These are phyloP conservation scores for Medauroidea extradentata DNA, from an alignment of 1,140 invertebrate genomes.

Conservation along the genomic window DNA sequence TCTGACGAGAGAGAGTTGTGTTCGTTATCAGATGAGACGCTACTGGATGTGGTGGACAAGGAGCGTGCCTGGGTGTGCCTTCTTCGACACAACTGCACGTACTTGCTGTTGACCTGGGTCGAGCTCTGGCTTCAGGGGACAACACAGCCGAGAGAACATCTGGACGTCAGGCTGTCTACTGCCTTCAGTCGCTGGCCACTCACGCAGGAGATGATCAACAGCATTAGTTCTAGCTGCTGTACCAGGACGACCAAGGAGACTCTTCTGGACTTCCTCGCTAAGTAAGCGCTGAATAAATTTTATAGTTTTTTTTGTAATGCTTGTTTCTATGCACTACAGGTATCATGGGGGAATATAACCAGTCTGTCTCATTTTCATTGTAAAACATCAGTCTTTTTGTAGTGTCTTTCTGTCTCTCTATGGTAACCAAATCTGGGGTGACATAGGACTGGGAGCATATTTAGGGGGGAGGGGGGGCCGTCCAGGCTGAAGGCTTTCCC, in stretches of 20 bases:
- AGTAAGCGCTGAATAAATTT: neutral
- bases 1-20: neutral
- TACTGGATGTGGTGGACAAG: neutral
- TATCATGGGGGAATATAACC: neutral
- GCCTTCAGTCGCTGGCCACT: neutral
- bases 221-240: neutral
- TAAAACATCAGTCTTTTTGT: neutral
- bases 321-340: neutral
- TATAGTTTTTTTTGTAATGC: neutral
- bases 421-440: neutral
- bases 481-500: no score
- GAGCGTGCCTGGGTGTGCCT: neutral
- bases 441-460: neutral
- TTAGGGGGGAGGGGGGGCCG: no score
- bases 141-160: neutral
- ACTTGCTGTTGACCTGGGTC: neutral
- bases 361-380: neutral
- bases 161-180: neutral
- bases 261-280: conserved; percentile 6
- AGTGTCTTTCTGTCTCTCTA: neutral
- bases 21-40: neutral
- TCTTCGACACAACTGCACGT: neutral
- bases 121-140: neutral
- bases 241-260: conserved; percentile 1
- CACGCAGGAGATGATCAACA: conserved; percentile 8